A percentile compares a stretch with the other conserved stretches of the same genome.
phyloP scores from a whole-genome alignment of 2,797 vertebrate species.

The Sebastes oblongus region DNA sequence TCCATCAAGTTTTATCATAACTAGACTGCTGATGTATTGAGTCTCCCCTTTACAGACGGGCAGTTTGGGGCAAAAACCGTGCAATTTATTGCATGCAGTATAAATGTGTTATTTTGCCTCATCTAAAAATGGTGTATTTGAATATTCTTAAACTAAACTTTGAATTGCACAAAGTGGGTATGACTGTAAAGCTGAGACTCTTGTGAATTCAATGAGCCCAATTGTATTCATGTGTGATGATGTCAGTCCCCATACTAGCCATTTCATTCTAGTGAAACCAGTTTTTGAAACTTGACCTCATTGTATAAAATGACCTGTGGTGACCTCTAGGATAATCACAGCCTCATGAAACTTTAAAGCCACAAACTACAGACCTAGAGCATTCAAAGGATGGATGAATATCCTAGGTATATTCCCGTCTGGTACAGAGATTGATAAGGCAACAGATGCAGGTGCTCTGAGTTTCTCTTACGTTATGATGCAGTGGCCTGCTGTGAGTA shows the following conservation, averaged over 20 bases:
- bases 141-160: not conserved
- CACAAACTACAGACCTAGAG: no score
- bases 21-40: not conserved
- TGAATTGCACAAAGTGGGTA: not conserved
- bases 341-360: no score
- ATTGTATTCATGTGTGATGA: not conserved
- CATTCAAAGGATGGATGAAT: no score
- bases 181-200: not conserved
- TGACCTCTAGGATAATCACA: no score
- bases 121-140: not conserved
- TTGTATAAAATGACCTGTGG: no score
- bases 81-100: not conserved
- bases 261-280: no score
- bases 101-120: not conserved
- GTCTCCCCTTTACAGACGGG: not conserved
- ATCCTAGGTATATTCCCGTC: no score
- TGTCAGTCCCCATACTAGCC: no score
- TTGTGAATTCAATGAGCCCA: not conserved
- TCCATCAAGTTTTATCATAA: not conserved
- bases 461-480: conserved; percentile 42
- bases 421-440: no score
- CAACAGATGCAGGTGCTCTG: not conserved
- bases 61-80: not conserved
- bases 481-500: conserved; percentile 76
- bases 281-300: no score